A percentile compares a stretch with the other conserved stretches of the same genome.
These are phyloP conservation scores for Polyergus mexicanus DNA, from an alignment of 1,140 invertebrate species.

Conservation along the genomic window DNA sequence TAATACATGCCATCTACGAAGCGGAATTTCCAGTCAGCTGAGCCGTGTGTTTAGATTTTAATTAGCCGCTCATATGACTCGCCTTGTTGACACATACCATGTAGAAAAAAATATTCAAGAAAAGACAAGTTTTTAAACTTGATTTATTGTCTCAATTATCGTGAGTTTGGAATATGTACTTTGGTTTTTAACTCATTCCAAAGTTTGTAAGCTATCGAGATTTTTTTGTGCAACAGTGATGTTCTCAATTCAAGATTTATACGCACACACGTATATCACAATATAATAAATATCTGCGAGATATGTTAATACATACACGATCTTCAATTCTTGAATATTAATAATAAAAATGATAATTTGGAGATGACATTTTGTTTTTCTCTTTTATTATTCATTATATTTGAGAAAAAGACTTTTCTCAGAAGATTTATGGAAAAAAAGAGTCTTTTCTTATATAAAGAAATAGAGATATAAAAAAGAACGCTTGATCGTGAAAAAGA, in stretches of 20 bases:
- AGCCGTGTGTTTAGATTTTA: conserved; percentile 34
- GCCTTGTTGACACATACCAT: neutral
- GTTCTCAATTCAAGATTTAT: neutral
- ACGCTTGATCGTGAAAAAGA: neutral
- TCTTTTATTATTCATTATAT: neutral
- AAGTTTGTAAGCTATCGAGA: conserved; percentile 15
- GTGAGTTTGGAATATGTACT: neutral
- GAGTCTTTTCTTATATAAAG: no score
- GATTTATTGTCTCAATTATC: neutral
- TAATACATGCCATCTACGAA: neutral
- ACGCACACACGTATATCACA: neutral
- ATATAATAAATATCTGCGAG: conserved; percentile 3
- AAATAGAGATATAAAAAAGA: neutral
- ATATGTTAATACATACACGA: neutral
- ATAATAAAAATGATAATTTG: neutral
- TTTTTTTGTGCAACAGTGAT: neutral
- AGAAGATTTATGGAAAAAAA: neutral
- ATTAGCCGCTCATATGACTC: conserved; percentile 21
- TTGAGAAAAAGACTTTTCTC: neutral
- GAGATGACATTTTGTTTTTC: neutral
- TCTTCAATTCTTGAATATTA: neutral
- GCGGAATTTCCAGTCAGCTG: neutral
- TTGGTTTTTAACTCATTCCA: conserved; percentile 18
- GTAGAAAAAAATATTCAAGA: neutral
- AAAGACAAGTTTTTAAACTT: neutral